phyloP scores from a whole-genome alignment of 2,113 vertebrate genomes.

The Naja naja region DNA sequence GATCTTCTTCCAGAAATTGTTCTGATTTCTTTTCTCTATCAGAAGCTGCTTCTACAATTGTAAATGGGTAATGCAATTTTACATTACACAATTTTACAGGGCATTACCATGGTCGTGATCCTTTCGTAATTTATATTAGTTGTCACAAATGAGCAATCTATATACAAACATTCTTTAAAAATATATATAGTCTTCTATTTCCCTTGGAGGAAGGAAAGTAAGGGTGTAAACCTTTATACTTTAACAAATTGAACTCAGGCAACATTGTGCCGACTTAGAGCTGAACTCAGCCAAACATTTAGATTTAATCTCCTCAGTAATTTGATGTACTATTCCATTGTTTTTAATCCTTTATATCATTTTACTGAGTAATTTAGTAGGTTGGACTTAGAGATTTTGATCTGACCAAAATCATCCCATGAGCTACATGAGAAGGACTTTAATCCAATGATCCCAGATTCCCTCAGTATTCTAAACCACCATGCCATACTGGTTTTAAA shows the following conservation, averaged over 20 bases:
- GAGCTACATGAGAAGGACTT: background rate
- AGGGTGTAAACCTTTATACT: background rate
- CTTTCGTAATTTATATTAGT: background rate
- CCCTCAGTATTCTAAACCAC: background rate
- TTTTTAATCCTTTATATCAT: background rate
- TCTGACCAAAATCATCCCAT: background rate
- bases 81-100: background rate
- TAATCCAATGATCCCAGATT: background rate
- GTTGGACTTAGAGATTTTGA: background rate
- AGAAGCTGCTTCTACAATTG: background rate
- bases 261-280: background rate
- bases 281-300: background rate
- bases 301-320: background rate
- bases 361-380: background rate
- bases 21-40: background rate
- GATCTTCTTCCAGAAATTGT: background rate
- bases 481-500: background rate
- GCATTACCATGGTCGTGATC: background rate
- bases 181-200: background rate
- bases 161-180: background rate
- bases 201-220: background rate
- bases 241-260: background rate
- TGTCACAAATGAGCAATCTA: background rate
- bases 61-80: background rate
- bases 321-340: background rate